These are phyloP conservation scores for Xenopus tropicalis DNA, from an alignment of 2,113 vertebrate species.

Conservation along the genomic window DNA sequence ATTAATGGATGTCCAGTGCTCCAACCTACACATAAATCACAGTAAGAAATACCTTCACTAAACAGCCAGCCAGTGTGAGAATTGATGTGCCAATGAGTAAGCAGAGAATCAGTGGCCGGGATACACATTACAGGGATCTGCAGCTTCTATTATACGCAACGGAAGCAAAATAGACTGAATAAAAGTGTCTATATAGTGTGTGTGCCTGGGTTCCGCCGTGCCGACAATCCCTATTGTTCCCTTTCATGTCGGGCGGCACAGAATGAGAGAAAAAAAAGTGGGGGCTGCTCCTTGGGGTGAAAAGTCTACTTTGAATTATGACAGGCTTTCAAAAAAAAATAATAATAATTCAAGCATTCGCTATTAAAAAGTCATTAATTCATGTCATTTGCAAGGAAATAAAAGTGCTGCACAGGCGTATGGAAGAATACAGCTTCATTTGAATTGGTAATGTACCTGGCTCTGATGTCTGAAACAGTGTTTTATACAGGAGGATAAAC, in stretches of 20 bases:
- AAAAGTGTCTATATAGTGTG: background rate
- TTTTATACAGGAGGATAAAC: background rate
- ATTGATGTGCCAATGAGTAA: background rate
- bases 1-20: too few relatives aligned
- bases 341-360: background rate
- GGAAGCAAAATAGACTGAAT: background rate
- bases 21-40: too few relatives aligned
- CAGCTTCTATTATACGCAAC: background rate
- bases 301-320: slow-evolving; percentile 3
- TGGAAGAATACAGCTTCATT: background rate
- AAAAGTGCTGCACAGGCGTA: background rate
- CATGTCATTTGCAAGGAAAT: slow-evolving; percentile 7
- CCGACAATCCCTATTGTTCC: background rate
- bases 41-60: slow-evolving; percentile 4
- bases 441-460: slow-evolving; percentile 5
- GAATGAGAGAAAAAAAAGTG: background rate
- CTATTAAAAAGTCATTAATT: slow-evolving; percentile 17
- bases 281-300: background rate
- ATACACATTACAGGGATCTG: background rate
- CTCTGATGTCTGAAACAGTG: background rate
- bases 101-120: background rate
- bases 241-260: background rate
- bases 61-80: background rate
- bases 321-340: slow-evolving; percentile 4
- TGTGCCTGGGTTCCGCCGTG: background rate